Evolutionary conservation across 2,113 vertebrate species (phyloP), one percentile per base, ranked within the genome.

Genomic region (Cryptotis parvus): DNA sequence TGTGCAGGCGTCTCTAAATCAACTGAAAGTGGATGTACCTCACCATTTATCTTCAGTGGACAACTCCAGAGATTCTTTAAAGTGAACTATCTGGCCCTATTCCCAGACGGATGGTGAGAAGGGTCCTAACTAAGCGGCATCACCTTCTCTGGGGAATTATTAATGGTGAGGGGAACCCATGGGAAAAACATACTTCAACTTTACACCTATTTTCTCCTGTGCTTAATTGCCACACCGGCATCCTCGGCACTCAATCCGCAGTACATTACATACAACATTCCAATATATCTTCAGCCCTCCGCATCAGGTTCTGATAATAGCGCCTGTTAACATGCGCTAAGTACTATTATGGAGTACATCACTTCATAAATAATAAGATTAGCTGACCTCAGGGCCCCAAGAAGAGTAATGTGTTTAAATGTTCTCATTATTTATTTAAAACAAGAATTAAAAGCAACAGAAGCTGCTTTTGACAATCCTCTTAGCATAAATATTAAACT

Each of bases 351-450:
- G 99, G 98, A 99, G 98, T 99, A 99, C 99, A 99, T 99, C 99
- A 99, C 98, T 99, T 99, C 99, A 99, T 99, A 99, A 99, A 99
- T 99, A 99, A 99, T 99, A 99, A 98, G 99, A 99, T 99, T 99
- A 99, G 98, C 98, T 97, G 98, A 99, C 99, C 99, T 99, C 98
- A 95, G 98, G 98, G 98, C 98, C 98, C 98, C 97, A 97, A 98
- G 98, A 99, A 98, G 98, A 99, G 98, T 98, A 98, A 98, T 99
- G 99, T 98, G 98, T 99, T 99, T 99, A 99, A 99, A 99, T 98
- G 99, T 99, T 99, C 99, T 99, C 99, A 99, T 99, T 98, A 99
- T 99, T 99, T 99, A 99, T 99, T 99, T 99, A 99, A 98, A 99
- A 98, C 98, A 98, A 98, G n/a, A 99, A 99, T 99, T 99, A 99